phyloP scores from a whole-genome alignment of 2,888 invertebrate genomes.

The Drosophila limbata region DNA sequence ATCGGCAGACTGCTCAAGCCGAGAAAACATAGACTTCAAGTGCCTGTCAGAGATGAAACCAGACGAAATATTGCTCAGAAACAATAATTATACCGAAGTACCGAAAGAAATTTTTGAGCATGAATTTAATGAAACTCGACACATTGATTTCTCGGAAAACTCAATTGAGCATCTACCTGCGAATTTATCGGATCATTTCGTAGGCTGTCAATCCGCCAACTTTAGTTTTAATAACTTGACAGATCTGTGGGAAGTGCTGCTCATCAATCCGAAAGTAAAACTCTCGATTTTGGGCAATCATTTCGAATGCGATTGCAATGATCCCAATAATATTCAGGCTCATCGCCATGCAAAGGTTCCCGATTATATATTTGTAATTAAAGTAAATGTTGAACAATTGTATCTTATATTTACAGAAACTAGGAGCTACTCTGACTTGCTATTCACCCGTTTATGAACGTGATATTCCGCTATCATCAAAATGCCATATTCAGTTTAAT shows the following conservation, averaged over 20 bases:
- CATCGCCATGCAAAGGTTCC: neutral
- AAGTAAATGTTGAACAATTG: neutral
- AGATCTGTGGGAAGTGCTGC: neutral
- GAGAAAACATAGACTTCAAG: neutral
- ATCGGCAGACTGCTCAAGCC: slow-evolving; percentile 9
- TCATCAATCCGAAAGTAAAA: rapidly evolving
- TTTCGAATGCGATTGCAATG: slow-evolving; percentile 2
- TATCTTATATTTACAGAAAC: neutral
- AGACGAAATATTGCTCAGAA: neutral
- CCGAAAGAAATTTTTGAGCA: neutral
- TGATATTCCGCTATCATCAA: neutral
- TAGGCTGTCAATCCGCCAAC: rapidly evolving
- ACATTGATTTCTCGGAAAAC: slow-evolving; percentile 4
- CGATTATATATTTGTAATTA: neutral
- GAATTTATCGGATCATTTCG: neutral
- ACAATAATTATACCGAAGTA: neutral
- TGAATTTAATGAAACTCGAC: neutral
- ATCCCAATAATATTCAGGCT: neutral
- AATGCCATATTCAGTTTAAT: neutral
- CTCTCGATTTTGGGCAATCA: neutral
- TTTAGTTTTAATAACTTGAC: slow-evolving; percentile 3
- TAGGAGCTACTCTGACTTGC: neutral
- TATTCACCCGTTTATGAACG: too few species aligned
- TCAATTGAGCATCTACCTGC: neutral
- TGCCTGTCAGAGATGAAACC: neutral